Conservation (phyloP, 2,888 invertebrate species). For the Eristalinus aeneus region DNA sequence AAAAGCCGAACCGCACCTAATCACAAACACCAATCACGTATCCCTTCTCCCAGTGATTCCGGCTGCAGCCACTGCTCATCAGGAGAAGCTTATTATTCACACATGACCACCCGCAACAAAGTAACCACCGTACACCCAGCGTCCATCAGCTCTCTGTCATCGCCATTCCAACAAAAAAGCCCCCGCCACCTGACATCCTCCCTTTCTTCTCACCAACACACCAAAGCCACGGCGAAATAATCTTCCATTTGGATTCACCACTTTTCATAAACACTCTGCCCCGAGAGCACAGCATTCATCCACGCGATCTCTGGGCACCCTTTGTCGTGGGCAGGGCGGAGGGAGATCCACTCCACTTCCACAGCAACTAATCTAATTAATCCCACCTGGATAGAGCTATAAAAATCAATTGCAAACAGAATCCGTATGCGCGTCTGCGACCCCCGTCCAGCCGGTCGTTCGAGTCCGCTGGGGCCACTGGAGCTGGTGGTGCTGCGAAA, state of each 20-base stretch:
- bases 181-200: no score
- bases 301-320: conserved; percentile 29
- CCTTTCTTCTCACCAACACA: not conserved
- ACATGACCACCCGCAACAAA: not conserved
- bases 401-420: conserved; percentile 65
- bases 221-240: conserved; percentile 22
- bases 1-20: not conserved
- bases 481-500: conserved; percentile 10
- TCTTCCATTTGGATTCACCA: conserved; percentile 53
- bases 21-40: not conserved
- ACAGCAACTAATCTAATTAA: conserved; percentile 67
- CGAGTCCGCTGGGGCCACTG: not conserved
- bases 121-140: not conserved
- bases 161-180: not conserved
- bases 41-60: not conserved
- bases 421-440: conserved; percentile 21
- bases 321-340: conserved; percentile 15
- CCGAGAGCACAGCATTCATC: conserved; percentile 26
- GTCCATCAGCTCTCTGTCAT: conserved; percentile 2
- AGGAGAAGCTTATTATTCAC: not conserved
- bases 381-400: conserved; percentile 69
- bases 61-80: not conserved
- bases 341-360: not conserved
- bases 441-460: no score
- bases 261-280: conserved; percentile 58